Conservation (phyloP, 2,888 invertebrate species). For the Cheilosia impressa region DNA sequence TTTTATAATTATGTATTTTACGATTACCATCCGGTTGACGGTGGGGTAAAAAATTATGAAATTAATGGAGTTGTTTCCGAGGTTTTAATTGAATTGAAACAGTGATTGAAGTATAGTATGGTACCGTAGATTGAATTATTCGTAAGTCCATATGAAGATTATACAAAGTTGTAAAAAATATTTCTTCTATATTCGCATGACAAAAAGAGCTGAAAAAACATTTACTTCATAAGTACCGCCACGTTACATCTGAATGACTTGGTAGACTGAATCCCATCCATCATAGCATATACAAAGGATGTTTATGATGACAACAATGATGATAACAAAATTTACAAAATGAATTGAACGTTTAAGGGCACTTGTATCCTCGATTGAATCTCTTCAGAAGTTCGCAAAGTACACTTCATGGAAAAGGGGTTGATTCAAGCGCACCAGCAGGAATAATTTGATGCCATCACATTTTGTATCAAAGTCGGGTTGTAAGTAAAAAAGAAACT, state of each 20-base stretch:
- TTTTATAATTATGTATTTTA: constrained; percentile 38
- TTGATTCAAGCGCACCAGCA: constrained; percentile 43
- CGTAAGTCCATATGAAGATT: too few species aligned
- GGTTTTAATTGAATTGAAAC: background rate
- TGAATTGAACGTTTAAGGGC: constrained; percentile 74
- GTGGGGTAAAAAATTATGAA: constrained; percentile 1
- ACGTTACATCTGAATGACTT: constrained; percentile 44
- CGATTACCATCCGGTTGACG: constrained; percentile 3
- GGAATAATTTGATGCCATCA: constrained; percentile 45
- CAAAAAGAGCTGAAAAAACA: background rate
- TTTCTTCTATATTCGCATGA: too few species aligned
- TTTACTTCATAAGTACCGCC: constrained; percentile 22
- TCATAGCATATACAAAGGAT: constrained; percentile 37
- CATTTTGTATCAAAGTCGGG: background rate
- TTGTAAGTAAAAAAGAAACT: background rate
- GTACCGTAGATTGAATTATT: background rate
- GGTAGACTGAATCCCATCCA: constrained; percentile 33
- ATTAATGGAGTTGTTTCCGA: constrained; percentile 10
- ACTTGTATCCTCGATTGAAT: constrained; percentile 55
- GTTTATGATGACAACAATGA: constrained; percentile 60
- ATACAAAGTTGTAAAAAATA: too few species aligned
- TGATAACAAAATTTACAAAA: constrained; percentile 74
- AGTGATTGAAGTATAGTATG: background rate
- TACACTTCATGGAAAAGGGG: constrained; percentile 51
- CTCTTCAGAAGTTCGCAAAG: constrained; percentile 54